Base-by-base conservation (phyloP, 2,888 invertebrate species). In the Phrixothrix hirtus region DNA sequence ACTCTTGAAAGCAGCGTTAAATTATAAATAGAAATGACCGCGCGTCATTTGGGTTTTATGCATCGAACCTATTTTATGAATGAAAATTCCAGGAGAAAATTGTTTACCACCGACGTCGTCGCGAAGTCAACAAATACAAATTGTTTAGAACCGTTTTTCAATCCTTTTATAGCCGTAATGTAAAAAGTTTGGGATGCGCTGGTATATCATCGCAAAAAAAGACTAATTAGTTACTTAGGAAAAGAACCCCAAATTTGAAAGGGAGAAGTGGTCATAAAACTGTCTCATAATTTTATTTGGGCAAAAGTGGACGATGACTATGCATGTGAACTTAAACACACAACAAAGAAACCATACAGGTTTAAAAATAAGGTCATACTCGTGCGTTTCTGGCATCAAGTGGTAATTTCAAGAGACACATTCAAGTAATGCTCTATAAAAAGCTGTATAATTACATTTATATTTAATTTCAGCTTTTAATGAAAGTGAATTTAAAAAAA, bases 21-120 rank as follows among this genome's bases (percentile, higher is more conserved):
- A 15, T 16, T 43, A 50, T 43, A 50, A 43, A 47, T 47, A 50
- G 32, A 14, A 35, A 34, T 43, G 43, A 48, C 42, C 32, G 16
- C 14, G 37, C 37, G 9, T n/a, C 34, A n/a, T 11, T 11, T 12
- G 32, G 35, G 36, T 14, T 37, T 46, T 37, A 46, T 31, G 13
- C 15, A 14, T 30, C 10, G 11, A 35, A 16, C 37, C 17, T 36
- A 25, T 12, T 46, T 36, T 29, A 46, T 46, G 45, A 46, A 46
- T 46, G 45, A 46, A 46, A 42, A 42, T 42, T 42, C 42, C 32
- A 10, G 31, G 6, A 31, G 42, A 42, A 42, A 42, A 42, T 42
- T 42, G 31, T 42, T 42, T 42, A 16, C 42, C n/a, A 25, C 31
- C 21, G 3, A 16, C 29, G 10, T 15, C n/a, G 7, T 15, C n/a